phyloP scores from a whole-genome alignment of 2,113 vertebrate species.

The Podilymbus podiceps region DNA sequence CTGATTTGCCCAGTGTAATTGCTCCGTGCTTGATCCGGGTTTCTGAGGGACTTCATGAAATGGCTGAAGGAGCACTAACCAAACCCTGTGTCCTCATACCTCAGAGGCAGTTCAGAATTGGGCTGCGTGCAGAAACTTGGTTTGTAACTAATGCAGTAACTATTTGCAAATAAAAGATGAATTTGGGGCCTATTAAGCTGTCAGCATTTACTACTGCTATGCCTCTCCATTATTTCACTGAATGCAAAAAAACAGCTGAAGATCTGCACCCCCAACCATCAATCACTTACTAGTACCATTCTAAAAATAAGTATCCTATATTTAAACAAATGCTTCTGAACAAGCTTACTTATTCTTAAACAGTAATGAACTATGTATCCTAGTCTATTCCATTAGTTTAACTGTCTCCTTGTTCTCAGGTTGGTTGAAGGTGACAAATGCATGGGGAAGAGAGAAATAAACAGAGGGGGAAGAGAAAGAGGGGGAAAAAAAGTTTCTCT shows the following conservation, averaged over 20 bases:
- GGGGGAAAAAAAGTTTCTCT: not conserved
- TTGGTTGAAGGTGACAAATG: not conserved
- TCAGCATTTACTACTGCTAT: not conserved
- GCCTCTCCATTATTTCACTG: not conserved
- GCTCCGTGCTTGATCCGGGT: rapidly evolving
- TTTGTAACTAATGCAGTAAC: not conserved
- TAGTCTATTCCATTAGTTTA: not conserved
- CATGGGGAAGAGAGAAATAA: not conserved
- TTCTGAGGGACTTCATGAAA: not conserved
- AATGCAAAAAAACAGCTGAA: not conserved
- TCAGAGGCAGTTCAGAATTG: not conserved
- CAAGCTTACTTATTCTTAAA: not conserved
- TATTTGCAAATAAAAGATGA: not conserved
- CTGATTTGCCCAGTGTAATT: not conserved
- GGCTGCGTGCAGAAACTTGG: not conserved
- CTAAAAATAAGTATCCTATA: not conserved
- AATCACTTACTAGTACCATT: not conserved
- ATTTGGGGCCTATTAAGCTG: not conserved
- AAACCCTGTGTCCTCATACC: rapidly evolving
- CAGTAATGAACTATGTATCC: not conserved
- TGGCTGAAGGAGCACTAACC: not conserved
- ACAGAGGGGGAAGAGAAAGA: not conserved
- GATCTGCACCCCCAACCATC: not conserved
- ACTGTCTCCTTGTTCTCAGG: not conserved
- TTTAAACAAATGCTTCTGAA: not conserved